phyloP scores from a whole-genome alignment of 2,888 invertebrate genomes.

The Troides aeacus region DNA sequence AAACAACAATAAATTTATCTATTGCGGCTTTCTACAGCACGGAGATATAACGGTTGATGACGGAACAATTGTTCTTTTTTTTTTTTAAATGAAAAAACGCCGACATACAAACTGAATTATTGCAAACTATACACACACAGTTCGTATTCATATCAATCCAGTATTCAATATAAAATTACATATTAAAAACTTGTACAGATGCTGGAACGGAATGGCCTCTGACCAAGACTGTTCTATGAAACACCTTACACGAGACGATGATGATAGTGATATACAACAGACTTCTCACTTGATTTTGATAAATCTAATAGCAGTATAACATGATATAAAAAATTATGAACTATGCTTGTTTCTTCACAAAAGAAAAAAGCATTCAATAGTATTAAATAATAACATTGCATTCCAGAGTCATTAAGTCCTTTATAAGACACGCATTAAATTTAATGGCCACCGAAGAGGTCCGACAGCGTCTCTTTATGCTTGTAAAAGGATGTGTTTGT shows the following conservation, averaged over 20 bases:
- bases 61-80: conserved; percentile 12
- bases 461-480: conserved; percentile 35
- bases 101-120: background rate
- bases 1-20: conserved; percentile 17
- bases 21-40: conserved; percentile 11
- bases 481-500: conserved; percentile 37
- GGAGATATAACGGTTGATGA: conserved; percentile 13
- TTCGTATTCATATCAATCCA: no score
- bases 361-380: conserved; percentile 7
- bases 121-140: no score
- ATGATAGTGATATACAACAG: no score
- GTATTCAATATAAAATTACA: no score
- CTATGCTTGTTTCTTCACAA: background rate
- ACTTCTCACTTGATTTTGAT: no score
- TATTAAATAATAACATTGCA: conserved; percentile 12
- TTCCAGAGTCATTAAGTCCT: conserved; percentile 19
- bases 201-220: no score
- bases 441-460: conserved; percentile 30
- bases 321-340: no score
- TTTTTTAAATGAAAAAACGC: background rate
- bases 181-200: no score
- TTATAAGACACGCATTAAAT: conserved; percentile 20
- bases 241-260: no score
- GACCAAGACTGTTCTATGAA: no score
- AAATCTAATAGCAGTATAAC: no score